Evolutionary conservation across 1,140 invertebrate genomes (phyloP).

Genomic region (Brachionus angularis): DNA sequence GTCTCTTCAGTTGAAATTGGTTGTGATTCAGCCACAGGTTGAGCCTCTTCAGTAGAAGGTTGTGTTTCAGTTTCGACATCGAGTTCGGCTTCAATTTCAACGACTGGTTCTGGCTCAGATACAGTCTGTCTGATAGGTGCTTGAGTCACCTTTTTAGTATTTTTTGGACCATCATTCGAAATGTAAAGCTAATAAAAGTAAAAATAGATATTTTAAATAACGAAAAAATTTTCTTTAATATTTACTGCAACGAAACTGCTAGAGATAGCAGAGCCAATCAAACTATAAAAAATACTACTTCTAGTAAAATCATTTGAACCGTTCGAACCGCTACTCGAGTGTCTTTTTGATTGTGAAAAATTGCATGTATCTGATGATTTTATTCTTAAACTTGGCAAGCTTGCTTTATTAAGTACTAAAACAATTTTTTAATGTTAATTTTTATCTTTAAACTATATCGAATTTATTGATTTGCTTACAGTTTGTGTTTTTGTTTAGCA

Average conservation of each 20-base stretch:
- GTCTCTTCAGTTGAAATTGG: too few relatives aligned
- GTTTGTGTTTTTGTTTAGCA: conserved; percentile 2
- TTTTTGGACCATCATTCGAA: too few relatives aligned
- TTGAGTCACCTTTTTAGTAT: too few relatives aligned
- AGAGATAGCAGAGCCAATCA: neutral
- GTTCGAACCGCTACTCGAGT: conserved; percentile 2
- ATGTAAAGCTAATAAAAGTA: too few relatives aligned
- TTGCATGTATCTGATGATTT: neutral
- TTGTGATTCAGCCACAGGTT: neutral
- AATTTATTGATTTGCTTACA: too few relatives aligned
- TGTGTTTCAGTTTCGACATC: too few relatives aligned
- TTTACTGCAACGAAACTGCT: neutral
- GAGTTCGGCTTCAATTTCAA: too few relatives aligned
- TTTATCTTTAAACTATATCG: too few relatives aligned
- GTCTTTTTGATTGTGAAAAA: conserved; percentile 7
- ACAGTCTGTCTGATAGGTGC: too few relatives aligned
- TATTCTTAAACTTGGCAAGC: neutral
- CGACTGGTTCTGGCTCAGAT: too few relatives aligned
- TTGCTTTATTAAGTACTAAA: neutral
- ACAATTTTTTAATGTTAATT: neutral
- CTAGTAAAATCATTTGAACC: neutral
- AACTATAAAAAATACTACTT: neutral
- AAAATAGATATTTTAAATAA: too few relatives aligned
- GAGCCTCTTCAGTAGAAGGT: neutral
- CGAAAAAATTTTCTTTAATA: too few relatives aligned